A percentile compares a stretch with the other conserved stretches of the same genome.
Evolutionary conservation across 2,888 invertebrate species (phyloP).

Genomic region (Drosophila incognita): DNA sequence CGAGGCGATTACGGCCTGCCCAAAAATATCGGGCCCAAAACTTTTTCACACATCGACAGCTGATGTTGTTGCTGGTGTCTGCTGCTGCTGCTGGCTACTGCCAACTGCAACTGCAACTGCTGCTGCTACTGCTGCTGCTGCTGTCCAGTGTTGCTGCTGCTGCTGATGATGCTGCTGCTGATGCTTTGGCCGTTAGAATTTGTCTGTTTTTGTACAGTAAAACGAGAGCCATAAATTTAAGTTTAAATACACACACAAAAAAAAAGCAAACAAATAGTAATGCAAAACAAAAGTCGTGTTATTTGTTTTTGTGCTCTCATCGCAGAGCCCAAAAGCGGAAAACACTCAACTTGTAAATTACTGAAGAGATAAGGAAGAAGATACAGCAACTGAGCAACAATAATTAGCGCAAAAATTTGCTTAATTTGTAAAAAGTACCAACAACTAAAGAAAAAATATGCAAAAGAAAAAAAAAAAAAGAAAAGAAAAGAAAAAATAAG

Average conservation of each 20-base stretch:
- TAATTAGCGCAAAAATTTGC: slow-evolving; percentile 82
- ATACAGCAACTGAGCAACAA: slow-evolving; percentile 76
- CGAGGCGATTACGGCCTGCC: slow-evolving; percentile 19
- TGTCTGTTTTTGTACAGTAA: slow-evolving; percentile 77
- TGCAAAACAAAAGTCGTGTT: slow-evolving; percentile 64
- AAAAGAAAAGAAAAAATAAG: slow-evolving; percentile 64
- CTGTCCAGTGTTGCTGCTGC: slow-evolving; percentile 25
- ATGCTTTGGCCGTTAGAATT: slow-evolving; percentile 66
- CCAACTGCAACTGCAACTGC: slow-evolving; percentile 23
- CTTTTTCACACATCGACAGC: slow-evolving; percentile 30
- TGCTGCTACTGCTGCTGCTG: slow-evolving; percentile 35
- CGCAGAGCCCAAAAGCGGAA: slow-evolving; percentile 43
- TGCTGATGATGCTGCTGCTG: slow-evolving; percentile 32
- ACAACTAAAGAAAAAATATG: slow-evolving; percentile 72
- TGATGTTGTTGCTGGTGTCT: slow-evolving; percentile 33
- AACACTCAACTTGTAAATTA: slow-evolving; percentile 77
- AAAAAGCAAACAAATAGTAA: slow-evolving; percentile 40
- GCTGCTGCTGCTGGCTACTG: slow-evolving; percentile 18
- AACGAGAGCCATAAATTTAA: slow-evolving; percentile 76
- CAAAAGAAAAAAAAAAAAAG: slow-evolving; percentile 61
- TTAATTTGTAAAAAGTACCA: slow-evolving; percentile 82
- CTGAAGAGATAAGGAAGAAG: slow-evolving; percentile 51
- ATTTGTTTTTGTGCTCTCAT: slow-evolving; percentile 58
- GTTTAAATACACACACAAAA: slow-evolving; percentile 54
- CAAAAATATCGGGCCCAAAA: slow-evolving; percentile 20